Base-by-base conservation (phyloP, 2,113 vertebrate genomes). In the Onychorhynchus coronatus region DNA sequence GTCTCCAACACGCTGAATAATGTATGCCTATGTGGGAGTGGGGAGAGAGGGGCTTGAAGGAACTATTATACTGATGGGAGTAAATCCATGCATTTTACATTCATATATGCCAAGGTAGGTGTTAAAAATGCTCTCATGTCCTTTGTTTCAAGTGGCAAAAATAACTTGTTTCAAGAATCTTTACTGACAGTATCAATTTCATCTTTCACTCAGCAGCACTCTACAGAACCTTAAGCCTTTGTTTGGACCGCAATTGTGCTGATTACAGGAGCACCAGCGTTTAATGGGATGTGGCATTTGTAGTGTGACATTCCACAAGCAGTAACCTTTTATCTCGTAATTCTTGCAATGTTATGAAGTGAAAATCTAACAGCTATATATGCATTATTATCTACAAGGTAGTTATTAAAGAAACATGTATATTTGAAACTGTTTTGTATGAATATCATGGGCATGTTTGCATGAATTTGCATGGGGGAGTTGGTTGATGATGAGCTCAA, bases 1-100 rank as follows among this genome's bases (percentile, higher is more conserved):
- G 93, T 95, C 92, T 89, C 66, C 31, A 87, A 30, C 73, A 33
- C 79, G 49, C 95, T 95, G 93, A 95, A 96, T 97, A 93, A 96
- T 94, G 86, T 85, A 94, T 93, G 83, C 68, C 14, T 49, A 20
- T 56, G 83, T 81, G 76, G 83, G 79, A 88, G 66, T 47, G 46
- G 58, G 84, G 55, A 77, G 78, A 89, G 82, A 80, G 91, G 92
- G 91, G 73, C 94, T 95, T 4, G 3, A 42, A 93, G 77, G 89
- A 72, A 20, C 75, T 49, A 2, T 86, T 72, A 8, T 6, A 63
- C 50, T 35, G 67, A 12, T 63, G 47, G 13, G 41, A 88, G 72
- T 21, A 84, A 91, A 83, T 6, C 59, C 71, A 14, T 27, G 33
- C 50, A 17, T 81, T 96, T 91, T 91, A 37, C 37, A 42, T 88